Conservation (phyloP, 2,888 invertebrate species). For the Cactoblastis cactorum region DNA sequence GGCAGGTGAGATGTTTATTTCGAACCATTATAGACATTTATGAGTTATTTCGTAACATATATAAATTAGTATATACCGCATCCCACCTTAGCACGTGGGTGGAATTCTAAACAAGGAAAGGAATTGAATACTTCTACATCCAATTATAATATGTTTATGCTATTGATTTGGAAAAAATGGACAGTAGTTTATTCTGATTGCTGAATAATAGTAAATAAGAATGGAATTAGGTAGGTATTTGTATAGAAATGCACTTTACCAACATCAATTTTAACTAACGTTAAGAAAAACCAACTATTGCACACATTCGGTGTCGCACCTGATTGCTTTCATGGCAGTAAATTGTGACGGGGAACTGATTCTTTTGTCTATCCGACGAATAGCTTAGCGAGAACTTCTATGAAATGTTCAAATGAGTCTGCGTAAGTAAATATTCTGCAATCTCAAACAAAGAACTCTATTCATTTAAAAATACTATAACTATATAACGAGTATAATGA, state of each 20-base stretch:
- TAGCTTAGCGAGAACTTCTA: constrained; percentile 18
- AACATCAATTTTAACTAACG: not conserved
- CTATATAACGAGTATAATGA: too few relatives aligned
- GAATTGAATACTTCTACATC: too few relatives aligned
- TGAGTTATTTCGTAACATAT: too few relatives aligned
- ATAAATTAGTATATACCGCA: not conserved
- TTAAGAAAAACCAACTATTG: constrained; percentile 27
- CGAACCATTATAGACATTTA: too few relatives aligned
- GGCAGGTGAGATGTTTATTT: not conserved
- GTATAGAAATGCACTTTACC: not conserved
- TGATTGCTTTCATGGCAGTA: constrained; percentile 27
- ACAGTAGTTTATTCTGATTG: too few relatives aligned
- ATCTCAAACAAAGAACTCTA: constrained; percentile 17
- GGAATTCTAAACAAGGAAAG: constrained; percentile 10
- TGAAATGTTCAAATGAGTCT: constrained; percentile 18
- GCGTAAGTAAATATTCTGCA: constrained; percentile 17
- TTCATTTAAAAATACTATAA: too few relatives aligned
- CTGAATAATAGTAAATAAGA: too few relatives aligned
- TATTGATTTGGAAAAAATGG: not conserved
- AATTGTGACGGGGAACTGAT: constrained; percentile 28
- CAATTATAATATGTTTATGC: not conserved
- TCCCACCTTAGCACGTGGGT: constrained; percentile 10
- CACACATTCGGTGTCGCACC: constrained; percentile 20
- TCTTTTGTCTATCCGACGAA: constrained; percentile 30
- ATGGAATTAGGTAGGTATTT: too few relatives aligned